phyloP scores from a whole-genome alignment of 1,140 invertebrate genomes.

The Magallana ariakensis region DNA sequence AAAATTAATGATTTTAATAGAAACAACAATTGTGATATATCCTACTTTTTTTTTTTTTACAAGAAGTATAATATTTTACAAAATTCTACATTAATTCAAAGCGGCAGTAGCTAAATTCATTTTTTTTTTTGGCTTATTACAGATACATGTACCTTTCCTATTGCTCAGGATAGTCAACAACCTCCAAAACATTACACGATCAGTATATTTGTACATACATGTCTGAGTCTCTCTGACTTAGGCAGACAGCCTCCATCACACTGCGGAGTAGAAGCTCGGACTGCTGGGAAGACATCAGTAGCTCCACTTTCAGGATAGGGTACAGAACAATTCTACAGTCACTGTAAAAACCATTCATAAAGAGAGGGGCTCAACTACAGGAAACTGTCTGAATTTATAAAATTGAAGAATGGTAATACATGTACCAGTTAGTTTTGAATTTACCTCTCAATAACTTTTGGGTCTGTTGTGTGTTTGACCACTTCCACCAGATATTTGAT shows the following conservation, averaged over 20 bases:
- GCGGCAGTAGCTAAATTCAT: no score
- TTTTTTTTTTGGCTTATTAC: no score
- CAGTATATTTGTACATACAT: neutral
- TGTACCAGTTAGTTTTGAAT: neutral
- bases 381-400: neutral
- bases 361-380: neutral
- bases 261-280: conserved; percentile 1
- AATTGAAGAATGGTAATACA: neutral
- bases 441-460: conserved; percentile 13
- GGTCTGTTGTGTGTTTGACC: neutral
- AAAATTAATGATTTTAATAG: no score
- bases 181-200: no score
- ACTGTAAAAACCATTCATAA: neutral
- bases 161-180: no score
- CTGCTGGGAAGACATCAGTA: neutral
- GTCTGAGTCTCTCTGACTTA: neutral
- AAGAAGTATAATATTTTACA: no score
- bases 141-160: no score
- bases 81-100: no score
- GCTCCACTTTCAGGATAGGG: conserved; percentile 12
- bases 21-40: no score
- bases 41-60: no score
- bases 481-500: neutral
- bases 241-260: conserved; percentile 2
- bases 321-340: conserved; percentile 30